Base-by-base conservation (phyloP, 2,797 vertebrate genomes). In the Tolypeutes matacus region DNA sequence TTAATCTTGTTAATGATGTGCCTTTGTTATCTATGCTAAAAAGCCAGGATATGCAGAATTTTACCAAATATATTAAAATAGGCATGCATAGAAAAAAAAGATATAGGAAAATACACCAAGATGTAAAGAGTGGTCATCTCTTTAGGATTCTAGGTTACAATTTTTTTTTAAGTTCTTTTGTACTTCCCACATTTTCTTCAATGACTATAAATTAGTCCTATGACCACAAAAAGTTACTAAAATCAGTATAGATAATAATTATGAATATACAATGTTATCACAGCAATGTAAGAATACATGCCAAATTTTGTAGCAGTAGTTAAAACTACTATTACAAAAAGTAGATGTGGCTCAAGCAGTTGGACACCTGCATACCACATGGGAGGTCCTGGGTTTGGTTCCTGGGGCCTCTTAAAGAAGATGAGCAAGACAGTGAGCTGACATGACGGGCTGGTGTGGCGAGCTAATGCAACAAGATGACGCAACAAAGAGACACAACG, bases 141-240 rank as follows among this genome's bases (percentile, higher is more conserved):
- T 60, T 82, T 76, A n/a, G 75, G 49, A 75, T 86, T 86, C 14
- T 42, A 83, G 42, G 72, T 60, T 27, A 64, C 11, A 7, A 6
- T 70, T 83, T 31, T 89, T 83, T n/a, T 39, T 78, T 67, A 84
- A 87, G 81, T 31, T 84, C 60, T 56, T 88, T 58, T 46, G 3
- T 21, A 91, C 20, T 56, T 91, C 64, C 62, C 81, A 87, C 29
- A 60, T 91, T 80, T 89, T 84, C 65, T 93, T 60, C n/a, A 27
- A 25, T 84, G 20, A 73, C 39, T 86, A 36, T 42, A 6, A 76
- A 81, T 92, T 91, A 89, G 62, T 10, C 73, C 10, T 53, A 36
- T 27, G 31, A 58, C 69, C n/a, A 84, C 65, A 75, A 87, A 86
- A 80, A 76, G 51, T 42, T 70, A 62, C 25, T 67, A 87, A 81